Evolutionary conservation across 2,888 invertebrate genomes (phyloP).

Genomic region (Cheilosia variabilis): DNA sequence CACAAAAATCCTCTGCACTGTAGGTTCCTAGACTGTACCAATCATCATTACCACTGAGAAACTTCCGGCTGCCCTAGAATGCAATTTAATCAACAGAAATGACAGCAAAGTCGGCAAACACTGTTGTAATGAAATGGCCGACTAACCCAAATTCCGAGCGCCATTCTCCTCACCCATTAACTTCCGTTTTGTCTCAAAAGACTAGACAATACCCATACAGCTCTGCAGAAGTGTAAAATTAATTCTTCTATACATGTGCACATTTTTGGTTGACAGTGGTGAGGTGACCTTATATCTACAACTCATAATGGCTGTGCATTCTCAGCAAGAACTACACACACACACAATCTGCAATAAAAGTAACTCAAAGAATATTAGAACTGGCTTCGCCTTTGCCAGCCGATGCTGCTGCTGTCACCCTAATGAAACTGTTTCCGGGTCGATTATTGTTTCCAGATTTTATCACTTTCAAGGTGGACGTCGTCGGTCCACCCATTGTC

Average conservation of each 20-base stretch:
- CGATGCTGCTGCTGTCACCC: constrained; percentile 10
- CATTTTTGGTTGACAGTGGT: constrained; percentile 11
- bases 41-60: no score
- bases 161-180: constrained; percentile 13
- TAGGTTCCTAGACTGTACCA: no score
- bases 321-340: neutral
- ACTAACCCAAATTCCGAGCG: constrained; percentile 28
- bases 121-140: constrained; percentile 27
- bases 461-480: constrained; percentile 35
- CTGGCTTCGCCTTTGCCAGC: neutral
- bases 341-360: neutral
- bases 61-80: no score
- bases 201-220: constrained; percentile 29
- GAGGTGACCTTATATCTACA: constrained; percentile 20
- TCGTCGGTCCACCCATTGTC: constrained; percentile 20
- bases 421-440: constrained; percentile 22
- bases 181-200: constrained; percentile 29
- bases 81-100: constrained; percentile 28
- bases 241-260: constrained; percentile 9
- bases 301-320: constrained; percentile 2
- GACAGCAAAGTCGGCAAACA: neutral
- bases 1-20: no score
- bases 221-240: constrained; percentile 12
- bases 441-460: constrained; percentile 29
- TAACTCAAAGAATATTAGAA: constrained; percentile 17